These are phyloP conservation scores for Lutjanus erythropterus DNA, from an alignment of 2,113 vertebrate genomes.

Conservation along the genomic window DNA sequence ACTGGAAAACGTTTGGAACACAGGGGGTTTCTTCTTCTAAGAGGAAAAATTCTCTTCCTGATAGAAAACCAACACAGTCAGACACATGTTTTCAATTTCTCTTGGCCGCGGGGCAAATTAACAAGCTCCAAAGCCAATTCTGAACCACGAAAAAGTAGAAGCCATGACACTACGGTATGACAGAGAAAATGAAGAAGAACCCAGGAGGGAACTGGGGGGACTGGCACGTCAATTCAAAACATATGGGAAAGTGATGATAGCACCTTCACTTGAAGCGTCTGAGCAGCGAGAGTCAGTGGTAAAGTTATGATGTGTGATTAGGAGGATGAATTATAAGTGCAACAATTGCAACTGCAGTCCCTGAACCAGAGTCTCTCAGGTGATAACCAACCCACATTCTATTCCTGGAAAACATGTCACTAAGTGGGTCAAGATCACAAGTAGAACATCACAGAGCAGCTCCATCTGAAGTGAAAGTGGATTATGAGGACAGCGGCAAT, in stretches of 20 bases:
- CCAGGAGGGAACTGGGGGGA: not conserved
- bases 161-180: conserved; percentile 42
- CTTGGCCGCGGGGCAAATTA: conserved; percentile 45
- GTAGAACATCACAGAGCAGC: conserved; percentile 52
- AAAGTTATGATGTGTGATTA: conserved; percentile 15
- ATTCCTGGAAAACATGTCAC: conserved; percentile 80
- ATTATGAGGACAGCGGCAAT: conserved; percentile 33
- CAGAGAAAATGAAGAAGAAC: conserved; percentile 30
- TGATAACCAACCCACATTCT: conserved; percentile 76
- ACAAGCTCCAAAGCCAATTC: conserved; percentile 58
- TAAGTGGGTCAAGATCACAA: conserved; percentile 79
- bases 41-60: conserved; percentile 52
- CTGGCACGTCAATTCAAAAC: conserved; percentile 25
- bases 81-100: conserved; percentile 75
- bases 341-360: conserved; percentile 12
- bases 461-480: conserved; percentile 31
- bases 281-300: not conserved
- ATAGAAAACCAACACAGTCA: conserved; percentile 56
- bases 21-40: conserved; percentile 30
- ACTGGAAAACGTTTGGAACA: conserved; percentile 28
- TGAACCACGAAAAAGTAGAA: conserved; percentile 46
- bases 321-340: conserved; percentile 22
- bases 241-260: conserved; percentile 7
- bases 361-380: conserved; percentile 58
- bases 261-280: not conserved